phyloP scores from a whole-genome alignment of 2,113 vertebrate species.

The Pangasianodon gigas region DNA sequence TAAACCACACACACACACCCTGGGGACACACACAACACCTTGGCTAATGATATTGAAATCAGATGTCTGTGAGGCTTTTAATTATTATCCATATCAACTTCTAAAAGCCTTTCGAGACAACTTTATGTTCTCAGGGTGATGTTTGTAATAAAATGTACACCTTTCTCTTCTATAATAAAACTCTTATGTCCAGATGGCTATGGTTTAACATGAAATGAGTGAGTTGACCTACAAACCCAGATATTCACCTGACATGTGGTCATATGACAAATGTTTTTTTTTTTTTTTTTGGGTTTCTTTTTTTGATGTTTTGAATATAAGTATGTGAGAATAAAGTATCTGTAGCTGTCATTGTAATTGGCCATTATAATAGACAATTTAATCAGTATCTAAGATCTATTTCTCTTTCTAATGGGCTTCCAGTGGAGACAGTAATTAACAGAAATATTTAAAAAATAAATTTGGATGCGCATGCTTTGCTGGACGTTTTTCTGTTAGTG shows the following conservation, averaged over 20 bases:
- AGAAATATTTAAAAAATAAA: not conserved
- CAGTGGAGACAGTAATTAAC: not conserved
- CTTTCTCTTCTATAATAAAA: not conserved
- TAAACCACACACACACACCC: not conserved
- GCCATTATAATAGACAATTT: not conserved
- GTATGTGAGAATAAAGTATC: not conserved
- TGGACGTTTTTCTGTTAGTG: not conserved
- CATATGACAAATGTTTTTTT: not conserved
- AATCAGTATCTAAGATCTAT: not conserved
- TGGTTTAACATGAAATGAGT: not conserved
- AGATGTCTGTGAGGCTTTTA: not conserved
- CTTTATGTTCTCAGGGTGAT: not conserved
- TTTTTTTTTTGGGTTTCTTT: not conserved
- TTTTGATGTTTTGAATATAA: not conserved
- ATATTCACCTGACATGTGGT: not conserved
- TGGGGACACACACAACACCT: too few relatives aligned
- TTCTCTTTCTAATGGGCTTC: not conserved
- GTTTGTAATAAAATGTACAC: not conserved
- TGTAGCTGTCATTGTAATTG: not conserved
- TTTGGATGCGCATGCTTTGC: not conserved
- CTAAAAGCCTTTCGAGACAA: not conserved
- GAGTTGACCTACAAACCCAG: not conserved
- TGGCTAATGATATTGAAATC: not conserved
- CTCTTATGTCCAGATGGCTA: not conserved
- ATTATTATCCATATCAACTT: not conserved